Conservation (phyloP, 1,140 invertebrate genomes). For the Drosophila lacertosa region DNA sequence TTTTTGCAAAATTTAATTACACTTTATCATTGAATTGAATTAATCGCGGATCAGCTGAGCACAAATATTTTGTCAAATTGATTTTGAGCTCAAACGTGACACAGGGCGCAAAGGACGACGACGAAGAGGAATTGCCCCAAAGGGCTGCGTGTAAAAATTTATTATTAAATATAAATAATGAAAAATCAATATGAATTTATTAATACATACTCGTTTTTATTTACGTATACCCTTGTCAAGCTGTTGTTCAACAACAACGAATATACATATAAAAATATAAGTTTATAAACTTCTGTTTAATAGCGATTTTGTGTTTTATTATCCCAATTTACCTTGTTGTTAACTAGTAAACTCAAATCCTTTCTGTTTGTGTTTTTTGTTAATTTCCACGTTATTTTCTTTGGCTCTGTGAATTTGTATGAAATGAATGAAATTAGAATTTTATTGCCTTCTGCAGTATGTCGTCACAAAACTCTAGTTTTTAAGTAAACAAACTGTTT, state of each 20-base stretch:
- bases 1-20: too few relatives aligned
- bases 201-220: constrained; percentile 23
- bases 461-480: background rate
- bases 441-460: constrained; percentile 4
- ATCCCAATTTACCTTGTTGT: too few relatives aligned
- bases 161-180: constrained; percentile 39
- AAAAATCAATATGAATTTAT: constrained; percentile 40
- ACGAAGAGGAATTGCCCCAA: too few relatives aligned
- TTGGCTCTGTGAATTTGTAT: constrained; percentile 3
- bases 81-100: background rate
- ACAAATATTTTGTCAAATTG: background rate
- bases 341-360: too few relatives aligned
- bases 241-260: too few relatives aligned
- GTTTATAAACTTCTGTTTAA: too few relatives aligned
- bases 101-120: too few relatives aligned
- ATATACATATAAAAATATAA: too few relatives aligned
- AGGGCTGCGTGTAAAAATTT: background rate
- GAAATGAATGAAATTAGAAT: constrained; percentile 7
- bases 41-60: background rate
- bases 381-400: background rate
- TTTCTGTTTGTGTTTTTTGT: too few relatives aligned
- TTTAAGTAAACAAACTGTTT: background rate
- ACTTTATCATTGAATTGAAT: background rate
- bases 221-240: background rate
- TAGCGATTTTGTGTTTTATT: too few relatives aligned